These are phyloP conservation scores for Melangyna quadrimaculata DNA, from an alignment of 2,888 invertebrate genomes.

Conservation along the genomic window DNA sequence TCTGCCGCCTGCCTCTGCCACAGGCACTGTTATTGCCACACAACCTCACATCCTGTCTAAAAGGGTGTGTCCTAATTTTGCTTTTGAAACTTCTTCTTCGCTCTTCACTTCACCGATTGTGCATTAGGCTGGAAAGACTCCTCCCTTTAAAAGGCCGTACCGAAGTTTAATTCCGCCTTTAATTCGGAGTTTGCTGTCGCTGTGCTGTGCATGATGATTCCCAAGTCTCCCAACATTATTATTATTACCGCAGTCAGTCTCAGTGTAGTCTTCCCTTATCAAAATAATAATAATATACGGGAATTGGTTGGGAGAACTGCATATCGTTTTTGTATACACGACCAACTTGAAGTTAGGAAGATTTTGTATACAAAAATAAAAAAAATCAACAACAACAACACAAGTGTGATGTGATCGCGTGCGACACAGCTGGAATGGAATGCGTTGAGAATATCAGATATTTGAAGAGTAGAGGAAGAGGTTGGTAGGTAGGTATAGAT, in stretches of 20 bases:
- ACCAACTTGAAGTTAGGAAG: not conserved
- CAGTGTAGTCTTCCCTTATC: conserved; percentile 1
- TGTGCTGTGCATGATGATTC: conserved; percentile 25
- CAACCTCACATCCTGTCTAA: conserved; percentile 56
- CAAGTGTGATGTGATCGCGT: not conserved
- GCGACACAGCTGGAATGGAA: not conserved
- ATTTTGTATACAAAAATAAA: not conserved
- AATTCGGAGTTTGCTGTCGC: conserved; percentile 44
- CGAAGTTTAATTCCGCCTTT: conserved; percentile 42
- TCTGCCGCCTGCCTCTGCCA: not conserved
- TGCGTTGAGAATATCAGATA: not conserved
- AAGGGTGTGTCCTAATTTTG: conserved; percentile 62
- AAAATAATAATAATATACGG: not conserved
- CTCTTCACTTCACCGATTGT: conserved; percentile 5
- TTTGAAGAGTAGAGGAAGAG: not conserved
- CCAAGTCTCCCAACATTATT: conserved; percentile 33
- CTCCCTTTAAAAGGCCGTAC: conserved; percentile 57
- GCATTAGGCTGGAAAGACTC: conserved; percentile 49
- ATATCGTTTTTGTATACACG: not conserved
- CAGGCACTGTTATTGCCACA: conserved; percentile 5
- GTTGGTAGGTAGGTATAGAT: not conserved
- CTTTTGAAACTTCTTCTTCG: conserved; percentile 16
- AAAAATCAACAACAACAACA: not conserved
- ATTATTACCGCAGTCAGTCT: not conserved
- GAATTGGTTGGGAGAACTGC: not conserved